These are phyloP conservation scores for Formica exsecta DNA, from an alignment of 1,140 invertebrate species.

Conservation along the genomic window DNA sequence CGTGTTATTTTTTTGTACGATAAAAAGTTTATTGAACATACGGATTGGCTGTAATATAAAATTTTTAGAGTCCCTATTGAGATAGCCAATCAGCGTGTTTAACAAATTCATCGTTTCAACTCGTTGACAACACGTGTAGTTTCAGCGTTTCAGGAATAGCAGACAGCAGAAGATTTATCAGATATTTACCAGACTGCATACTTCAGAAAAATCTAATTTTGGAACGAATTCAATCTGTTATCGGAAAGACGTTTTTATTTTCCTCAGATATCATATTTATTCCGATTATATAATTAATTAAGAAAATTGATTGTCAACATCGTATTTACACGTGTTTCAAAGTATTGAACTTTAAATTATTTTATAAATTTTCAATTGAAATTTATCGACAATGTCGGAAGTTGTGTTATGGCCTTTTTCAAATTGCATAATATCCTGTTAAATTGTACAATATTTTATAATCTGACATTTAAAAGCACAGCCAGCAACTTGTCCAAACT, in stretches of 20 bases:
- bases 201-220: no score
- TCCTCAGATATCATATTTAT: not conserved
- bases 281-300: not conserved
- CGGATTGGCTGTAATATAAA: no score
- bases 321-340: not conserved
- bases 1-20: no score
- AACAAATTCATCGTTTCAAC: no score
- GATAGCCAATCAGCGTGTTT: no score
- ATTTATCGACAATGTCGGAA: not conserved
- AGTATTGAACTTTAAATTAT: not conserved
- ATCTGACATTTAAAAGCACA: not conserved
- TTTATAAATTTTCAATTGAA: not conserved
- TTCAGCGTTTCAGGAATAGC: no score
- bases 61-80: no score
- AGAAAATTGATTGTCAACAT: not conserved
- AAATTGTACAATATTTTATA: constrained; percentile 11
- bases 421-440: not conserved
- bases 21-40: no score
- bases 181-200: no score
- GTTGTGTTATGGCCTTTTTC: not conserved
- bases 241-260: not conserved
- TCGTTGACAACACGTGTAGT: no score
- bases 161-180: no score
- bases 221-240: no score
- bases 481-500: not conserved